Percentiles rank a stretch among this genome's conserved stretches.
These are phyloP conservation scores for Cinclus mexicanus DNA, from an alignment of 2,113 vertebrate species.

Conservation along the genomic window DNA sequence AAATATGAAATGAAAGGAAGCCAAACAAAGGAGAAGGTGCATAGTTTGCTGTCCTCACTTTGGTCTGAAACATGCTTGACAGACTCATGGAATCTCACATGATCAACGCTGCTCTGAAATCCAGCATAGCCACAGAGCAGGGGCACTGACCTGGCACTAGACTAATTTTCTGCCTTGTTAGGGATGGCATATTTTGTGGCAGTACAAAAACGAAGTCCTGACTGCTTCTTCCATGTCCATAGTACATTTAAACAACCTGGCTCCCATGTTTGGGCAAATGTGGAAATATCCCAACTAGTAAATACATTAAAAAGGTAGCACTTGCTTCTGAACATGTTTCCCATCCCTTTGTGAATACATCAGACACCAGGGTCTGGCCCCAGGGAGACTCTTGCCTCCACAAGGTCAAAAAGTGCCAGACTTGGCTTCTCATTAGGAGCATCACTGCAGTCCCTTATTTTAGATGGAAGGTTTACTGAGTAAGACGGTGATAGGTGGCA, in stretches of 20 bases:
- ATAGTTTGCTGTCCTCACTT: neutral
- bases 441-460: neutral
- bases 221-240: neutral
- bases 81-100: neutral
- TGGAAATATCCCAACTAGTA: neutral
- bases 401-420: neutral
- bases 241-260: neutral
- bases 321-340: neutral
- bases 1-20: neutral
- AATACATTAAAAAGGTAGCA: neutral
- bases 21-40: neutral
- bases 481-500: neutral
- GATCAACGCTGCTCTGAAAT: neutral
- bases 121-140: neutral
- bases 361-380: neutral
- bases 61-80: neutral
- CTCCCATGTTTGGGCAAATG: fast-evolving
- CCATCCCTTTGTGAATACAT: neutral
- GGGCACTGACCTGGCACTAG: neutral
- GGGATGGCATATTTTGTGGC: neutral
- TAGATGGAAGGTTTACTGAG: neutral
- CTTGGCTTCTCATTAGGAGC: neutral
- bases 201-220: neutral
- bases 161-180: neutral
- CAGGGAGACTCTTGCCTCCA: neutral